These are phyloP conservation scores for Himalopsyche tibetana DNA, from an alignment of 2,888 invertebrate genomes.

Conservation along the genomic window DNA sequence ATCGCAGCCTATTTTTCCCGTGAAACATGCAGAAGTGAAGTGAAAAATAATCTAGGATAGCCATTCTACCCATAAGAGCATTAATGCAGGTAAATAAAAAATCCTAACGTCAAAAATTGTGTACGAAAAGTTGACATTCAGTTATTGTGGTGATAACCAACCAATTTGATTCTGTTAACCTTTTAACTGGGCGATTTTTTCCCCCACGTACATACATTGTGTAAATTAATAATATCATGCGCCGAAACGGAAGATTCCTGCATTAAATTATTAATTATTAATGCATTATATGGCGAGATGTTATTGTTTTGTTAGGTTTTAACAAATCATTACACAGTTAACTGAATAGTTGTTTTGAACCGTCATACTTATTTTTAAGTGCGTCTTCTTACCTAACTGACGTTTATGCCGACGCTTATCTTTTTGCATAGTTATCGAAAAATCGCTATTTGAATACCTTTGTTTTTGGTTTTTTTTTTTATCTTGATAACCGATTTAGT, in stretches of 20 bases:
- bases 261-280: background rate
- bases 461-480: conserved; percentile 26
- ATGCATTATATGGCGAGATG: background rate
- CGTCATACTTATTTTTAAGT: conserved; percentile 62
- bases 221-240: conserved; percentile 15
- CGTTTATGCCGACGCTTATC: conserved; percentile 15
- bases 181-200: conserved; percentile 72
- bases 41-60: conserved; percentile 45
- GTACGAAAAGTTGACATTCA: conserved; percentile 28
- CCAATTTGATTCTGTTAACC: conserved; percentile 78
- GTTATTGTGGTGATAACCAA: conserved; percentile 68
- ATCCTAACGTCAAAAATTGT: conserved; percentile 16
- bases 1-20: conserved; percentile 28
- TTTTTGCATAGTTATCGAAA: conserved; percentile 33
- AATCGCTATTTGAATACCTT: conserved; percentile 18
- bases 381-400: conserved; percentile 59
- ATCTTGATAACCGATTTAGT: background rate
- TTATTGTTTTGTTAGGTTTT: conserved; percentile 21
- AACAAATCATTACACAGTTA: conserved; percentile 46
- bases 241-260: background rate
- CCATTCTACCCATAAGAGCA: conserved; percentile 49
- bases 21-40: conserved; percentile 46
- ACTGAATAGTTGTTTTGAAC: conserved; percentile 51
- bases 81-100: conserved; percentile 59
- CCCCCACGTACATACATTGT: conserved; percentile 56